A percentile compares a stretch with the other conserved stretches of the same genome.
Evolutionary conservation across 2,113 vertebrate species (phyloP).

Genomic region (Anoura caudifer): DNA sequence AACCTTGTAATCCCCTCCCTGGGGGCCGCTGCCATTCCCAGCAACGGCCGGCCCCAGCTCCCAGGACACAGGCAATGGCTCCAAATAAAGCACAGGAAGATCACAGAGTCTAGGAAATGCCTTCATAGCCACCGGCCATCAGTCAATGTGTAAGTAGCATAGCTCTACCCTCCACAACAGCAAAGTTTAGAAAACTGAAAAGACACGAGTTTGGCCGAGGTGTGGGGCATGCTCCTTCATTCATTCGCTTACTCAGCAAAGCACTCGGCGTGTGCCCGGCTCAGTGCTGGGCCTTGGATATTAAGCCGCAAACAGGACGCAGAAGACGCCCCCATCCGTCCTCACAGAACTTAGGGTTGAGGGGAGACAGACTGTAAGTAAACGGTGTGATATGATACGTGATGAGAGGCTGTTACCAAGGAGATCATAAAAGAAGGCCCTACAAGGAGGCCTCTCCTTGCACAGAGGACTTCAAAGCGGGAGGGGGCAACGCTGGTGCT

Average conservation of each 20-base stretch:
- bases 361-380: background rate
- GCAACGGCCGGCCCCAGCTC: background rate
- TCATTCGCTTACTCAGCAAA: background rate
- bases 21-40: background rate
- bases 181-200: background rate
- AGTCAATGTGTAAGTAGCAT: background rate
- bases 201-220: background rate
- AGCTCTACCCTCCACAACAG: background rate
- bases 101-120: background rate
- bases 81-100: background rate
- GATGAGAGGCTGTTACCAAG: background rate
- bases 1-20: background rate
- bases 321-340: background rate
- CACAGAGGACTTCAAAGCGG: too few relatives aligned
- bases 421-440: background rate
- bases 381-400: background rate
- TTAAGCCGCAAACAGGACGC: background rate
- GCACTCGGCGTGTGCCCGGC: background rate
- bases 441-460: background rate
- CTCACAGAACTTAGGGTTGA: fast-evolving
- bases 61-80: background rate
- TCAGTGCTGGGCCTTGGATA: background rate
- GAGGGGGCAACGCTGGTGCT: fast-evolving
- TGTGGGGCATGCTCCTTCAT: fast-evolving
- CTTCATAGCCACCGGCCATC: background rate